Base-by-base conservation (phyloP, 2,797 vertebrate species). In the Urocyon cinereoargenteus region DNA sequence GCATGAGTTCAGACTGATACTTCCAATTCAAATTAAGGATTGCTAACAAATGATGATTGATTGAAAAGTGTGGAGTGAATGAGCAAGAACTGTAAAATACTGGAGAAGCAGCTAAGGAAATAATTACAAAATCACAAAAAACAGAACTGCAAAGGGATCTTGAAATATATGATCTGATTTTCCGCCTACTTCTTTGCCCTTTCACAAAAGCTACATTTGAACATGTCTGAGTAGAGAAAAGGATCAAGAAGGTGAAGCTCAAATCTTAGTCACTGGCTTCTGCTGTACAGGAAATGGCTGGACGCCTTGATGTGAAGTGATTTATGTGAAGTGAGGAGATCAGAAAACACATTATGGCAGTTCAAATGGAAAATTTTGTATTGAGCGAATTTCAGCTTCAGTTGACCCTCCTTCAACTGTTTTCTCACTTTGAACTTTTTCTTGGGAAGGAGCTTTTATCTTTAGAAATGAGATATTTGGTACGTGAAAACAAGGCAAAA, bases 211-310 rank as follows among this genome's bases (percentile, higher is more conserved):
- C 86, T 92, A 6, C 18, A 9, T 92, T 81, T 89, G 81, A 83
- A 91, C 10, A 1, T 86, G 66, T 77, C 72, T 81, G 73, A 89
- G 53, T 88, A 75, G 66, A 82, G 55, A 95, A 89, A 34, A 36
- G 26, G 59, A 88, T 97, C 36, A 89, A 77, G 34, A 94, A 94
- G 89, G 62, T 84, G 93, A 94, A 94, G 77, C 31, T 84, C 86
- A 90, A 55, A 57, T 89, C 70, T 70, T 70, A 68, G 77, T 86
- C 88, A 88, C 88, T 89, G 81, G 73, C 21, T 16, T 94, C 4
- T 4, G 9, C 8, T 28, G 45, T 59, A 45, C 2, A 26, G 72
- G 91, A 86, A 55, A 34, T 91, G 82, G 53, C 82, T 22, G 11
- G 53, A 90, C 24, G 81, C 61, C 53, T 75, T 31, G 16, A 2